A percentile compares a stretch with the other conserved stretches of the same genome.
These are phyloP conservation scores for Drosophila incognita DNA, from an alignment of 2,888 invertebrate species.

Conservation along the genomic window DNA sequence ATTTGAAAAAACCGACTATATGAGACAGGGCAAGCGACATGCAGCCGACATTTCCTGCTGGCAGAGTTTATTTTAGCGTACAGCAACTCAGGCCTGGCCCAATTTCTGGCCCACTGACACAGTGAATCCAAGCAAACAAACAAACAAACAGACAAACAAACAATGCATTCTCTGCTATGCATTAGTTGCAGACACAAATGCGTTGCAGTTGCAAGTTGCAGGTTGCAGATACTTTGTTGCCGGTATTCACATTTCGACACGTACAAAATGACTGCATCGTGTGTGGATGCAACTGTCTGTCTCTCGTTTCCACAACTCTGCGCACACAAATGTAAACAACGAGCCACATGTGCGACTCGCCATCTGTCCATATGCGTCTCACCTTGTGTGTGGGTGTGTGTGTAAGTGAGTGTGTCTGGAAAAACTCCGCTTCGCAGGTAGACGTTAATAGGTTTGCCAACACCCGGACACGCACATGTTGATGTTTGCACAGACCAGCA, in stretches of 20 bases:
- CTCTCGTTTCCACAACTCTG: conserved; percentile 34
- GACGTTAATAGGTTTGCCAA: conserved; percentile 32
- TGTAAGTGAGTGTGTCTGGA: conserved; percentile 21
- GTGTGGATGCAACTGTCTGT: conserved; percentile 35
- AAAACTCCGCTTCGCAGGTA: conserved; percentile 50
- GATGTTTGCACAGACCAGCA: conserved; percentile 9
- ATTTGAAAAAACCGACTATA: not conserved
- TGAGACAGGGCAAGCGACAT: conserved; percentile 9
- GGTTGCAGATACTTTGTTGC: conserved; percentile 49
- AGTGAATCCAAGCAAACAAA: conserved; percentile 26
- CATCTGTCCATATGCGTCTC: conserved; percentile 4
- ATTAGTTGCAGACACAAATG: conserved; percentile 50
- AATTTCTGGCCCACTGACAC: conserved; percentile 59
- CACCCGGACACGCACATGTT: conserved; percentile 34
- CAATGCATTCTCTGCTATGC: conserved; percentile 30
- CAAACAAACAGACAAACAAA: conserved; percentile 7
- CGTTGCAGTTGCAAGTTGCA: conserved; percentile 35
- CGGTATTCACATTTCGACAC: conserved; percentile 70
- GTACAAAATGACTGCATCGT: conserved; percentile 46
- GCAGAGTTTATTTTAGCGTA: conserved; percentile 58
- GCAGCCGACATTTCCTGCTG: conserved; percentile 65
- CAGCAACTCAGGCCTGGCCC: conserved; percentile 51
- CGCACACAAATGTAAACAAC: conserved; percentile 59
- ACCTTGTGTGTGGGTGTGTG: not conserved
- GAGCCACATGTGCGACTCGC: conserved; percentile 41